Percentiles rank a stretch among this genome's conserved stretches.
phyloP scores from a whole-genome alignment of 1,140 invertebrate species.

The Drosophila azteca region DNA sequence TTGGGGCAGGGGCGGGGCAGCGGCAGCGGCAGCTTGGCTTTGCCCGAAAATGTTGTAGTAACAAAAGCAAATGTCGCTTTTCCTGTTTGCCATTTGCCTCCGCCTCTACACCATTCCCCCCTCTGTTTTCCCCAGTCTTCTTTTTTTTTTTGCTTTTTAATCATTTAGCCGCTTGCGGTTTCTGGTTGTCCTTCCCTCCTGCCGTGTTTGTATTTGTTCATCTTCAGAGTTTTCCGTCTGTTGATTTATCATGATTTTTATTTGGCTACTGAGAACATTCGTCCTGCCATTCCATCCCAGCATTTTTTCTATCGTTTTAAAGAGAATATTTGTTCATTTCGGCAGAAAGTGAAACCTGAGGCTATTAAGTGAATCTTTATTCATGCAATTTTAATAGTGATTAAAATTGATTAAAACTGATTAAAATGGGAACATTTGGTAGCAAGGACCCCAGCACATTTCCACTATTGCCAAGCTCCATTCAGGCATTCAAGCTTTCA shows the following conservation, averaged over 20 bases:
- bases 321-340: slow-evolving; percentile 59
- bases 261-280: slow-evolving; percentile 61
- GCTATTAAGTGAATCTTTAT: slow-evolving; percentile 9
- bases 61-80: slow-evolving; percentile 78
- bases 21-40: slow-evolving; percentile 6
- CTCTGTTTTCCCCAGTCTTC: slow-evolving; percentile 7
- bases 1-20: too few relatives aligned
- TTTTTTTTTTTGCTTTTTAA: slow-evolving; percentile 29
- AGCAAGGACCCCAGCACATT: too few relatives aligned
- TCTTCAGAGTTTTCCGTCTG: slow-evolving; percentile 62
- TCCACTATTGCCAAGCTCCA: too few relatives aligned
- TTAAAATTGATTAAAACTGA: too few relatives aligned
- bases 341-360: slow-evolving; percentile 13
- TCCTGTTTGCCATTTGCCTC: slow-evolving; percentile 63
- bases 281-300: not conserved
- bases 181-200: slow-evolving; percentile 12
- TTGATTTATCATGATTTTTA: slow-evolving; percentile 79
- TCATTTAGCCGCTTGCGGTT: slow-evolving; percentile 71
- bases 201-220: slow-evolving; percentile 69
- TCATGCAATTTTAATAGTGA: too few relatives aligned
- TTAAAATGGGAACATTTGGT: too few relatives aligned
- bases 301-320: slow-evolving; percentile 34
- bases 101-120: slow-evolving; percentile 3
- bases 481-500: too few relatives aligned
- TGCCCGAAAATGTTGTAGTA: slow-evolving; percentile 68